Percentiles rank a stretch among this genome's conserved stretches.
phyloP scores from a whole-genome alignment of 2,888 invertebrate genomes.

The Melitaea athalia region DNA sequence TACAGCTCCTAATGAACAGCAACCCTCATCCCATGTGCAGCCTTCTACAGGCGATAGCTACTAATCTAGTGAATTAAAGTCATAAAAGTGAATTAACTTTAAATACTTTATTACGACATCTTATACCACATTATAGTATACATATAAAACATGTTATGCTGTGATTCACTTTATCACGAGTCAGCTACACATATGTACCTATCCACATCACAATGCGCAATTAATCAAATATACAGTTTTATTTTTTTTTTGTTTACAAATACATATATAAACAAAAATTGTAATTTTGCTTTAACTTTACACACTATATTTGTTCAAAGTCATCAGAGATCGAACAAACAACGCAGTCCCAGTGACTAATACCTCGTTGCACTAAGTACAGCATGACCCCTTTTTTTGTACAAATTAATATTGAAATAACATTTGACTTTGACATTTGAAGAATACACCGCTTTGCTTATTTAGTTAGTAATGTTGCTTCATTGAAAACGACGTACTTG shows the following conservation, averaged over 20 bases:
- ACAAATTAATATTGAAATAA: constrained; percentile 41
- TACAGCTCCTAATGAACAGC: constrained; percentile 7
- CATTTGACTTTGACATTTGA: constrained; percentile 11
- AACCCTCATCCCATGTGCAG: neutral
- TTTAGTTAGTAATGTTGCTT: neutral
- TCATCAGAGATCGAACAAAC: constrained; percentile 71
- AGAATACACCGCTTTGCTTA: constrained; percentile 14
- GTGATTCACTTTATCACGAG: constrained; percentile 79
- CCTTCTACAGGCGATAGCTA: constrained; percentile 52
- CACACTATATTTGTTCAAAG: constrained; percentile 80
- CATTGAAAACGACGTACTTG: constrained; percentile 14
- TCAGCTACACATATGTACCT: constrained; percentile 71
- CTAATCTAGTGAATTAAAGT: constrained; percentile 66
- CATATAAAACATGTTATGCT: constrained; percentile 81
- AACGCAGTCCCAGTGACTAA: constrained; percentile 58
- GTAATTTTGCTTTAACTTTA: constrained; percentile 75
- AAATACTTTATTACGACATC: constrained; percentile 83
- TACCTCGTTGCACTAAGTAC: constrained; percentile 52
- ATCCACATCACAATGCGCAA: constrained; percentile 80
- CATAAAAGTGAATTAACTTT: constrained; percentile 77
- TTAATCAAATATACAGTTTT: constrained; percentile 63
- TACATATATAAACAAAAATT: constrained; percentile 67
- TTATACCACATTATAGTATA: constrained; percentile 81
- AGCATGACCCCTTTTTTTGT: constrained; percentile 47
- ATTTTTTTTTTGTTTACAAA: constrained; percentile 60